Conservation (phyloP, 2,888 invertebrate genomes). For the Drosophila pseudotakahashii region DNA sequence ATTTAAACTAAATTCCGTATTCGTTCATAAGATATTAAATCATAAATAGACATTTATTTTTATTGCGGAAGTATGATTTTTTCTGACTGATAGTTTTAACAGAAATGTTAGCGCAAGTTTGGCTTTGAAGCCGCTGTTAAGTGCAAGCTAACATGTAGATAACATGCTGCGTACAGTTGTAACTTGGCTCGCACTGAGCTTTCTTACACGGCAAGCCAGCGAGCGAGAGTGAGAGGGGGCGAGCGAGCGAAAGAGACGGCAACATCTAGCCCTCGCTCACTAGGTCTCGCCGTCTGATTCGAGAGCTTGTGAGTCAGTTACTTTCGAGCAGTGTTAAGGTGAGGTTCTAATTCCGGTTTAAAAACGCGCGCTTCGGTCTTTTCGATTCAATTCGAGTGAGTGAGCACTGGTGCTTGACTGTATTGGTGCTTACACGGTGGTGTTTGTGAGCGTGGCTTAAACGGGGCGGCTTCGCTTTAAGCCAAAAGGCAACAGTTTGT, state of each 20-base stretch:
- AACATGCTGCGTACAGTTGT: slow-evolving; percentile 33
- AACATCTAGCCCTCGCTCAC: slow-evolving; percentile 54
- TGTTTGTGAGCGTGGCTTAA: slow-evolving; percentile 61
- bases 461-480: slow-evolving; percentile 51
- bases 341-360: slow-evolving; percentile 48
- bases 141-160: neutral
- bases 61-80: neutral
- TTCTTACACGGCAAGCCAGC: slow-evolving; percentile 28
- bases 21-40: too few relatives aligned
- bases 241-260: slow-evolving; percentile 35
- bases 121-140: slow-evolving; percentile 20
- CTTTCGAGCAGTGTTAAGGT: slow-evolving; percentile 71
- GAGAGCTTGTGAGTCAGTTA: slow-evolving; percentile 65
- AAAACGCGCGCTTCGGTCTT: slow-evolving; percentile 30
- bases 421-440: slow-evolving; percentile 6
- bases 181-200: slow-evolving; percentile 17
- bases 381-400: slow-evolving; percentile 21
- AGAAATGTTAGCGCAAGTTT: neutral
- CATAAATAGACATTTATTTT: too few relatives aligned
- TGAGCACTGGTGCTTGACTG: slow-evolving; percentile 24
- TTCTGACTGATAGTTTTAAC: slow-evolving; percentile 22
- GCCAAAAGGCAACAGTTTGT: slow-evolving; percentile 68
- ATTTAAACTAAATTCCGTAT: too few relatives aligned
- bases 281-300: slow-evolving; percentile 29
- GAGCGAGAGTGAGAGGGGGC: slow-evolving; percentile 12